These are phyloP conservation scores for Ypsolopha sequella DNA, from an alignment of 2,888 invertebrate species.

Conservation along the genomic window DNA sequence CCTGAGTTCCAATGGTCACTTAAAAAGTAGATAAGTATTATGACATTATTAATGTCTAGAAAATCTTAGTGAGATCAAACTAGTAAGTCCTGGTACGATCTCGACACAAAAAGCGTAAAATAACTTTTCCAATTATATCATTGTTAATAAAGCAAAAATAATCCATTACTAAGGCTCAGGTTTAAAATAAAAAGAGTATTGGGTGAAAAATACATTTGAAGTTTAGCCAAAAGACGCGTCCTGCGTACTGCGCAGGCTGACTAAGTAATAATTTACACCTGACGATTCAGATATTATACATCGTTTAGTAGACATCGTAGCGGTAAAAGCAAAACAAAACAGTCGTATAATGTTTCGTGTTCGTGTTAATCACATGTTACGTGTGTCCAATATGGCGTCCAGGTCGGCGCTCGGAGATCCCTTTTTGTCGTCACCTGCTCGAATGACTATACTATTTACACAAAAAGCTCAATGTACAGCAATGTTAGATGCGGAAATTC, in stretches of 20 bases:
- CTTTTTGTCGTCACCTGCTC: conserved; percentile 29
- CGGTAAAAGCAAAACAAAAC: conserved; percentile 69
- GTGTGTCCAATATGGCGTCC: conserved; percentile 20
- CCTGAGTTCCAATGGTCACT: conserved; percentile 31
- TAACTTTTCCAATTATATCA: conserved; percentile 28
- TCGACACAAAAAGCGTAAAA: conserved; percentile 61
- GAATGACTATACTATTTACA: conserved; percentile 57
- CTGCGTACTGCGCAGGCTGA: conserved; percentile 33
- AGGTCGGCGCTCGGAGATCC: conserved; percentile 16
- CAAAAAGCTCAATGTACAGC: conserved; percentile 70
- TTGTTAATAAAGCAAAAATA: conserved; percentile 53
- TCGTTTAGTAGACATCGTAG: conserved; percentile 66
- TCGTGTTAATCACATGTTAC: conserved; percentile 67
- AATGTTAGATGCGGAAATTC: conserved; percentile 65
- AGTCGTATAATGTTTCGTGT: conserved; percentile 54
- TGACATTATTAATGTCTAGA: conserved; percentile 14
- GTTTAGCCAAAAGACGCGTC: conserved; percentile 46
- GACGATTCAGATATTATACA: conserved; percentile 29
- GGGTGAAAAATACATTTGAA: conserved; percentile 70
- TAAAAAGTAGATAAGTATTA: conserved; percentile 19
- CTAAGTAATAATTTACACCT: conserved; percentile 36
- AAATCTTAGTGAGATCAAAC: conserved; percentile 31
- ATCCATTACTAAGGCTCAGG: conserved; percentile 51
- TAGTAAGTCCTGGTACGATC: conserved; percentile 40
- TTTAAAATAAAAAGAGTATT: conserved; percentile 62